Evolutionary conservation across 1,140 invertebrate genomes (phyloP).

Genomic region (Limonius californicus): DNA sequence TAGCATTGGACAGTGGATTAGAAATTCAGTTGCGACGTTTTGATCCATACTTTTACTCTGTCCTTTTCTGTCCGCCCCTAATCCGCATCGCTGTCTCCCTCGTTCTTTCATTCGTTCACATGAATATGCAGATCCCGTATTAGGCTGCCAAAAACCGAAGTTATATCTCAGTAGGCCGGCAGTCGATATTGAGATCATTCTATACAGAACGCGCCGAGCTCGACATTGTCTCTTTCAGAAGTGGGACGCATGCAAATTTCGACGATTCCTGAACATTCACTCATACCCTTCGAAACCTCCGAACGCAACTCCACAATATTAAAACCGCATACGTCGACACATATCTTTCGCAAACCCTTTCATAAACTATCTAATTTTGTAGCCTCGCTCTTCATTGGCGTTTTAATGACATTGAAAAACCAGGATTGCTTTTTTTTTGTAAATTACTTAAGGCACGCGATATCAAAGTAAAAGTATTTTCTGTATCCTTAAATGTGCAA

Average conservation of each 20-base stretch:
- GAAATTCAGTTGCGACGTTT: constrained; percentile 38
- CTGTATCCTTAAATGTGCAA: no score
- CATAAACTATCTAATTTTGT: no score
- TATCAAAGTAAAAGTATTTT: no score
- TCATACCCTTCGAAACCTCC: neutral
- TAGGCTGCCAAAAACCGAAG: constrained; percentile 33
- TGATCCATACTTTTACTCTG: constrained; percentile 32
- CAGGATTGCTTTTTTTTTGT: no score
- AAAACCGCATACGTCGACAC: neutral
- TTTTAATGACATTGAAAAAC: no score
- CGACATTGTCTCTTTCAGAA: constrained; percentile 12
- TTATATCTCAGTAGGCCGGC: constrained; percentile 34
- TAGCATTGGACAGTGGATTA: constrained; percentile 39
- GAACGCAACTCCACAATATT: neutral
- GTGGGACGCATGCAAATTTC: constrained; percentile 13
- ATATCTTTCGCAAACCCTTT: no score
- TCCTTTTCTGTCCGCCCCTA: constrained; percentile 21
- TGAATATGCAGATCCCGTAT: constrained; percentile 28
- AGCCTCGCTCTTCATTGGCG: no score
- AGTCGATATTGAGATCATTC: constrained; percentile 33
- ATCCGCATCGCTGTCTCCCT: constrained; percentile 12
- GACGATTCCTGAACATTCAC: constrained; percentile 1
- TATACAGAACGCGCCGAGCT: constrained; percentile 19
- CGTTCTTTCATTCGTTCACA: constrained; percentile 20
- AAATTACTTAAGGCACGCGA: no score